Evolutionary conservation across 2,113 vertebrate genomes (phyloP).

Genomic region (human (Homo sapiens)): GRCh38 chr9:13106501-13107000

Average conservation of each 20-base stretch:
- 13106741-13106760: neutral
- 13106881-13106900: neutral
- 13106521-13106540: neutral
- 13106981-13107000: conserved; percentile 96
- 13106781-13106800: neutral
- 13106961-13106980: conserved; percentile 91
- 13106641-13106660: neutral
- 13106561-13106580: conserved; percentile 45
- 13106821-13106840: conserved; percentile 61
- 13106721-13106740: conserved; percentile 23
- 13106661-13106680: conserved; percentile 31
- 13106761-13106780: neutral
- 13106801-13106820: conserved; percentile 56
- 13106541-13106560: neutral
- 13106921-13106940: neutral
- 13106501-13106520: neutral
- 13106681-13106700: neutral
- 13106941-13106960: neutral
- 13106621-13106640: conserved; percentile 28
- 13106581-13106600: conserved; percentile 25
- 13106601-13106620: neutral
- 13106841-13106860: conserved; percentile 1
- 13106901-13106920: conserved; percentile 15
- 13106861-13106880: conserved; percentile 40
- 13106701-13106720: conserved; percentile 36